Base-by-base conservation (phyloP, 1,140 invertebrate species). In the Drosophila prosaltans region DNA sequence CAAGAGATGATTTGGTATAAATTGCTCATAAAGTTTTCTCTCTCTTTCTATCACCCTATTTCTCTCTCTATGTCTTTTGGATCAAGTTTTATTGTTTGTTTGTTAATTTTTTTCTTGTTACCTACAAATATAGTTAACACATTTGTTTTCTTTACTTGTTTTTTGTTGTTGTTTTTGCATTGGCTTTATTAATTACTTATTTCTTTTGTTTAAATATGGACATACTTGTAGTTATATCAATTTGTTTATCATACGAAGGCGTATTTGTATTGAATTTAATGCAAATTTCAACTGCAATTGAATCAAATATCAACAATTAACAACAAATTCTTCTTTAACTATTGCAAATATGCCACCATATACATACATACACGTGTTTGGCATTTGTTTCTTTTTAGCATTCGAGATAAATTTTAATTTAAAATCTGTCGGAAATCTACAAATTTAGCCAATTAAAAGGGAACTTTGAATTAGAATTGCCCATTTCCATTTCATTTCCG, bases 401-500 rank as follows among this genome's bases (percentile, higher is more conserved):
- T 60, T 24, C 9, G 36, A 48, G 16, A 36, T 40, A 45, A 39
- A 65, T 54, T 65, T 65, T 41, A 62, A 73, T 65, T 77, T 62
- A 43, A 43, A 43, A 48, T 24, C 28, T 11, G 36, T 63, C 69
- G 72, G 65, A 81, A 66, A 68, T 59, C 28, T 30, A 40, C 39
- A 24, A 71, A 65, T 72, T 58, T 11, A 8, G 28, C 45, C 45
- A 51, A 51, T 51, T 51, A 26, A 51, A 51, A 51, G 45, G 45
- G 45, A 26, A 41, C 36, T 63, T 66, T 72, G 48, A 74, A 63
- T 65, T 59, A 51, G 54, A 66, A 65, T 72, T 65, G 30, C 62
- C 66, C 43, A 66, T 78, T 72, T 68, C 45, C 54, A 75, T 72
- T 45, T n/a, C 32, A 75, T 75, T 78, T 81, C 80, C 80, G 80